Evolutionary conservation across 2,797 vertebrate species (phyloP).

Genomic region (Pangasius mekongensis): DNA sequence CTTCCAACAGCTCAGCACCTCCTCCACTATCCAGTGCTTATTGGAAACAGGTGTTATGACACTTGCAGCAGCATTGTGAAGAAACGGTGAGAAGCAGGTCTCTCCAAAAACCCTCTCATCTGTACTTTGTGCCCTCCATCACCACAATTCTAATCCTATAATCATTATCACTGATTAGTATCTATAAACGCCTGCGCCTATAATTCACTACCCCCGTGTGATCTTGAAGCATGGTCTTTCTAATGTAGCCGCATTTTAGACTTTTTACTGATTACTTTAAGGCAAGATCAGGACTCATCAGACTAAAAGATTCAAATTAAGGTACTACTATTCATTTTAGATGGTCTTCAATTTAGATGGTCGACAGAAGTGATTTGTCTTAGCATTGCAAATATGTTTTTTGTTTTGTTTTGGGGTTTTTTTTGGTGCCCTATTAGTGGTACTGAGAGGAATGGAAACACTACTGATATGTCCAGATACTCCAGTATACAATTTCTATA

Average conservation of each 20-base stretch:
- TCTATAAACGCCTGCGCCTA: background rate
- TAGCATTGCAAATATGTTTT: background rate
- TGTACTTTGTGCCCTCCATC: background rate
- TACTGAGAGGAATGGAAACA: background rate
- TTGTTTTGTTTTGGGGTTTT: no score
- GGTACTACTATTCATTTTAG: no score
- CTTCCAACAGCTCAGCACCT: slow-evolving; percentile 40
- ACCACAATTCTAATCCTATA: background rate
- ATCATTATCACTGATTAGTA: background rate
- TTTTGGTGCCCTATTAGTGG: background rate
- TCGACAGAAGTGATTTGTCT: background rate
- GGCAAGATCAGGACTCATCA: background rate
- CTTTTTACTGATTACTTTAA: background rate
- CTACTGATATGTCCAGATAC: background rate
- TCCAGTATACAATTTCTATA: background rate
- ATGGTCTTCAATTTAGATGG: background rate
- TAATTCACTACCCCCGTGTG: background rate
- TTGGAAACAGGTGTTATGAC: background rate
- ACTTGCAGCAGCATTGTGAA: background rate
- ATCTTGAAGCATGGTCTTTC: background rate
- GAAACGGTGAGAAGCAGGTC: background rate
- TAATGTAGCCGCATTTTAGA: background rate
- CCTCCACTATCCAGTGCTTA: slow-evolving; percentile 10
- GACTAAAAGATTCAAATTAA: background rate
- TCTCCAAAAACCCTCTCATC: background rate